Conservation (phyloP, 1,140 invertebrate genomes). For the Plodia interpunctella region DNA sequence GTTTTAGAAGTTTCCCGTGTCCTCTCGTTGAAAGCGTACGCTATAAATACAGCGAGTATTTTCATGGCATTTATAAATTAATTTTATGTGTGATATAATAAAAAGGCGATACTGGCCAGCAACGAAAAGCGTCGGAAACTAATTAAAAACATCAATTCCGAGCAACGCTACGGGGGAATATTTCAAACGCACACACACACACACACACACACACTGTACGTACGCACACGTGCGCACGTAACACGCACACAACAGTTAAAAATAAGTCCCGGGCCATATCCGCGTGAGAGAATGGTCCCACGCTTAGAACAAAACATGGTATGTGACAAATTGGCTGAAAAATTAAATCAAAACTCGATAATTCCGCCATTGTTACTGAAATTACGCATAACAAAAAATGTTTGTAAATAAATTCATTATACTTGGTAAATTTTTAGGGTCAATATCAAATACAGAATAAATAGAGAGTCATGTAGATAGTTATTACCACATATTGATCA, state of each 20-base stretch:
- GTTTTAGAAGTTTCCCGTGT: constrained; percentile 5
- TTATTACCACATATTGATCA: neutral
- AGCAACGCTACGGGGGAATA: constrained; percentile 46
- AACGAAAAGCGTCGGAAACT: constrained; percentile 68
- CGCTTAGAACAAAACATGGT: constrained; percentile 22
- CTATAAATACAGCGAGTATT: neutral
- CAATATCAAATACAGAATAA: too few relatives aligned
- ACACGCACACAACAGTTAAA: constrained; percentile 57
- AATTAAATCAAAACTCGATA: too few relatives aligned
- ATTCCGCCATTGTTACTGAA: too few relatives aligned
- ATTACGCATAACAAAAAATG: too few relatives aligned
- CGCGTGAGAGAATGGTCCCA: constrained; percentile 50
- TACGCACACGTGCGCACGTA: constrained; percentile 30
- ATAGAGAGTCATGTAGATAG: too few relatives aligned
- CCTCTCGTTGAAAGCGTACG: neutral
- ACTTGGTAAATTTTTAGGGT: too few relatives aligned
- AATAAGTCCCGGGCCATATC: constrained; percentile 59
- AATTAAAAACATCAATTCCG: constrained; percentile 74
- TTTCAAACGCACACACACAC: constrained; percentile 59
- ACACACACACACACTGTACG: constrained; percentile 27
- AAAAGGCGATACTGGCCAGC: constrained; percentile 46
- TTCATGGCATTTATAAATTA: constrained; percentile 25
- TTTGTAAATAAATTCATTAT: too few relatives aligned
- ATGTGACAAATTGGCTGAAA: constrained; percentile 17
- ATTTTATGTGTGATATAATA: constrained; percentile 44